Conservation (phyloP, 2,113 vertebrate genomes). For the Origma solitaria region DNA sequence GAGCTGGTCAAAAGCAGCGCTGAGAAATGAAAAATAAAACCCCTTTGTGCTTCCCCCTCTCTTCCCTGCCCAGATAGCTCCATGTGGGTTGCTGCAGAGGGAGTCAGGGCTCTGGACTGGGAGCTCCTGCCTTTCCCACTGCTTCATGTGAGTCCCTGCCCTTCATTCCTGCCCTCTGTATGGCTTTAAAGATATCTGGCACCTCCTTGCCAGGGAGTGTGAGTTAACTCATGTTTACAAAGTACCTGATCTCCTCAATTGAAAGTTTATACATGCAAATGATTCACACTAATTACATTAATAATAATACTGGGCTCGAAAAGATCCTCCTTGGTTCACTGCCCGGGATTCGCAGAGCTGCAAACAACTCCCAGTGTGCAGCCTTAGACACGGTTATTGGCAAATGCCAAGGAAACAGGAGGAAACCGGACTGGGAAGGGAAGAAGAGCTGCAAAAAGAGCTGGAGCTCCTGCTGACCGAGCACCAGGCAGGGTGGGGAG, state of each 20-base stretch:
- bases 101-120: not conserved
- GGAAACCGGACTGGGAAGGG: not conserved
- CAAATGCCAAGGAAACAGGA: not conserved
- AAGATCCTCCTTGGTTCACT: slow-evolving; percentile 23
- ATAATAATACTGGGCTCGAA: slow-evolving; percentile 27
- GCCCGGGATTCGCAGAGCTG: slow-evolving; percentile 4
- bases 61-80: not conserved
- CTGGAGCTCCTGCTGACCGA: not conserved
- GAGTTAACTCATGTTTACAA: slow-evolving; percentile 1
- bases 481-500: not conserved
- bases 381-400: not conserved
- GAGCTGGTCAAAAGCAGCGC: not conserved
- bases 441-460: not conserved
- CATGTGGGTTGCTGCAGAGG: not conserved
- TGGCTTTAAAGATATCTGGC: not conserved
- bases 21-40: not conserved
- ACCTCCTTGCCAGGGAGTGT: not conserved
- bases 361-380: slow-evolving; percentile 25
- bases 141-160: not conserved
- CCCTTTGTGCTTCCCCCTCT: not conserved
- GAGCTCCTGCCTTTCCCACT: not conserved
- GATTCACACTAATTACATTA: slow-evolving; percentile 45
- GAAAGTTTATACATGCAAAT: slow-evolving; percentile 49
- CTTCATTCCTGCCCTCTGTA: not conserved
- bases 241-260: slow-evolving; percentile 11